phyloP scores from a whole-genome alignment of 2,797 vertebrate species.

The Alfaro cultratus region DNA sequence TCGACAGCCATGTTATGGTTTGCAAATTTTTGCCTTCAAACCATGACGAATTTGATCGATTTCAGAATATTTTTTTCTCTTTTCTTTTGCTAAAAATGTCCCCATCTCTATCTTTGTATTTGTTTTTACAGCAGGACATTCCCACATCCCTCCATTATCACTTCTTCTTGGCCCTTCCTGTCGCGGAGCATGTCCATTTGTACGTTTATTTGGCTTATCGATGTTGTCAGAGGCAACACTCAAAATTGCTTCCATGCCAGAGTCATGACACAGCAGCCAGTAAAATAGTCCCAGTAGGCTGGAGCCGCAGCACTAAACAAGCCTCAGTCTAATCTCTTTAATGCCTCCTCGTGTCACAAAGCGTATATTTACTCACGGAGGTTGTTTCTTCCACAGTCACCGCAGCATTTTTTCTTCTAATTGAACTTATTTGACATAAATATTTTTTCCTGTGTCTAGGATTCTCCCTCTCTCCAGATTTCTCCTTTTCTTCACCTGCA shows the following conservation, averaged over 20 bases:
- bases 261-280: constrained; percentile 26
- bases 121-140: not conserved
- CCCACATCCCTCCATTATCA: not conserved
- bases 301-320: constrained; percentile 14
- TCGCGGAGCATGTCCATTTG: not conserved
- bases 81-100: no score
- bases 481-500: not conserved
- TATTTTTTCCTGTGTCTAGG: not conserved
- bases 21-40: not conserved
- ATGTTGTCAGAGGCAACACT: constrained; percentile 18
- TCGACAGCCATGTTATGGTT: not conserved
- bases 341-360: constrained; percentile 6
- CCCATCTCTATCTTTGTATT: not conserved
- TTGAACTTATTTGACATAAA: constrained; percentile 25
- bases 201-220: constrained; percentile 8
- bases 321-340: constrained; percentile 8
- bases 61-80: not conserved
- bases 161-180: not conserved
- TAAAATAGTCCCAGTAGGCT: constrained; percentile 20
- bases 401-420: constrained; percentile 32
- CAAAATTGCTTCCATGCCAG: constrained; percentile 28
- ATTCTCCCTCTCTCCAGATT: not conserved
- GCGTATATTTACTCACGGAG: constrained; percentile 9
- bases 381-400: constrained; percentile 29
- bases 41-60: not conserved